Evolutionary conservation across 2,888 invertebrate species (phyloP).

Genomic region (Drosophila demipolita): DNA sequence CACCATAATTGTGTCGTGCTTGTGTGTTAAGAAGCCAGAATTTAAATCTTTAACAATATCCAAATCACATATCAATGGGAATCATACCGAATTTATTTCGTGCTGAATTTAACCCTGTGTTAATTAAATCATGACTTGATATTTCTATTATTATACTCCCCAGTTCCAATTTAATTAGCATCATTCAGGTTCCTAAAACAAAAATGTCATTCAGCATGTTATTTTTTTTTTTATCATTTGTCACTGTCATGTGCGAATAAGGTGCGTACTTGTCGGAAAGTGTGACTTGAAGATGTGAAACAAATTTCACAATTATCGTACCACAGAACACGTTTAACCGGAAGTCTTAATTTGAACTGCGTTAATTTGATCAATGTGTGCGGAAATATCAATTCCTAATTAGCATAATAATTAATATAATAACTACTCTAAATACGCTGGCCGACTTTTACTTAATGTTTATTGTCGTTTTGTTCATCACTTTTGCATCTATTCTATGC

Average conservation of each 20-base stretch:
- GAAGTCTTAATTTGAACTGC: conserved; percentile 44
- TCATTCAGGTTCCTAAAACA: conserved; percentile 29
- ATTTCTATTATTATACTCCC: conserved; percentile 28
- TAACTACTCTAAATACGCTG: conserved; percentile 27
- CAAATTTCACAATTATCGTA: conserved; percentile 12
- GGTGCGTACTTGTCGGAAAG: conserved; percentile 60
- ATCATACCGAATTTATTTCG: conserved; percentile 61
- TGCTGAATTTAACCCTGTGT: conserved; percentile 15
- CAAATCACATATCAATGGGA: conserved; percentile 20
- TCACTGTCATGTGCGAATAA: conserved; percentile 45
- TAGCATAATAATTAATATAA: conserved; percentile 18
- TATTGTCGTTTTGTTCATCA: conserved; percentile 48
- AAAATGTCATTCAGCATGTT: conserved; percentile 60
- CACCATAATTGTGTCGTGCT: conserved; percentile 27
- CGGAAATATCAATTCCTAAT: conserved; percentile 45
- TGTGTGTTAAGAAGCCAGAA: conserved; percentile 28
- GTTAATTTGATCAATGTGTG: conserved; percentile 67
- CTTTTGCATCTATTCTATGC: conserved; percentile 25
- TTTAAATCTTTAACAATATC: background rate
- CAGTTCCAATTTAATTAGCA: conserved; percentile 57
- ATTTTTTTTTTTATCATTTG: conserved; percentile 27
- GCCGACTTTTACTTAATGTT: conserved; percentile 26
- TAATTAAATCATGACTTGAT: conserved; percentile 61
- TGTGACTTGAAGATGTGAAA: conserved; percentile 56
- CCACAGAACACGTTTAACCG: conserved; percentile 60